Base-by-base conservation (phyloP, 2,797 vertebrate genomes). In the Pantherophis vulpinus region DNA sequence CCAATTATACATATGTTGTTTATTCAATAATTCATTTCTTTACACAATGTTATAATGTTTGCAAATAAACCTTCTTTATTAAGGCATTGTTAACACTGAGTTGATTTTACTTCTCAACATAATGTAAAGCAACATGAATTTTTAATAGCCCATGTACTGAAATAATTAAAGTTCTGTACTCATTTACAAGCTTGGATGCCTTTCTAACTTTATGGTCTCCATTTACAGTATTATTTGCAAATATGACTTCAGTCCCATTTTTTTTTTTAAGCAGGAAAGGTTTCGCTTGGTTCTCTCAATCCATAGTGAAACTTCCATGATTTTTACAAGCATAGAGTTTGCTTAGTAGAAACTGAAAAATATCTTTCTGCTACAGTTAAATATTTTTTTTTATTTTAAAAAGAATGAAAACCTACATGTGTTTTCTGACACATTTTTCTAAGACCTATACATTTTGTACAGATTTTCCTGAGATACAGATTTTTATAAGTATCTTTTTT, bases 11-110 rank as follows among this genome's bases (percentile, higher is more conserved):
- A 90, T 96, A 95, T 89, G 95, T 96, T 92, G 79, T 42, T 93
- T 96, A 87, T 92, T 96, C 95, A 96, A 96, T 97, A 96, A 97
- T 97, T 97, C 86, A 96, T 95, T 88, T 93, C 92, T 96, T 96
- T 3, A 14, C 88, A 91, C 95, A 63, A 89, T 95, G 96, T 96
- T 93, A 94, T 94, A 96, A 95, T 88, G 0, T 70, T 95, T 89
- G 90, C 92, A 96, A 94, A 96, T 95, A 91, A 96, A 97, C 93
- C 94, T 94, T 94, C 94, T 95, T 95, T 94, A 96, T 97, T 97
- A 93, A 97, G 90, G 63, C 94, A 94, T 96, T 94, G 94, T 96
- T 93, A 97, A 96, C 94, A 95, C 91, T 42, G 66, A 94, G 91
- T 94, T 96, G 93, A 96, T 95, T 95, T 96, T 95, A 96, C 93